Base-by-base conservation (phyloP, 2,113 vertebrate genomes). In the Cygnus atratus region DNA sequence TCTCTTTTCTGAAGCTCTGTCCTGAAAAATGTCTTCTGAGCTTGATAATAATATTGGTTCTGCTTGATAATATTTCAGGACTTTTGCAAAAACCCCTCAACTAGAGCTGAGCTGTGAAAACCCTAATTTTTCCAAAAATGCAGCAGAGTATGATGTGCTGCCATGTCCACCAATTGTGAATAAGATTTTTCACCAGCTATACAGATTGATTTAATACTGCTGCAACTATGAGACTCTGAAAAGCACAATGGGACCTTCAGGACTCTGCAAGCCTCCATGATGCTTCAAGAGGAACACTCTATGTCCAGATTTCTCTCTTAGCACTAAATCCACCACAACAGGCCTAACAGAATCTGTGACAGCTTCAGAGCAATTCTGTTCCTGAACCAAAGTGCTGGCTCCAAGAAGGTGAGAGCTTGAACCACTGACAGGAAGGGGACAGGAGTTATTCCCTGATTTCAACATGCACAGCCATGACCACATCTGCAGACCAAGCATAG, bases 121-220 rank as follows among this genome's bases (percentile, higher is more conserved):
- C 25, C 16, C 14, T 10, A 3, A 1, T 24, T 74, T 88, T 79
- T 54, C 33, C 4, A 48, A 33, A 59, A 77, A 67, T 6, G 25
- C 24, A 83, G 80, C 59, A 90, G 41, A 92, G 70, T 29, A 52
- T 11, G 72, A 74, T 50, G 33, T 55, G 70, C 59, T 92, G 65
- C 65, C 50, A 50, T 31, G 71, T 90, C 66, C 87, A 85, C 58
- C 39, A 78, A 90, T 66, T 68, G 66, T 29, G 44, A 79, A 85
- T 39, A 57, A 3, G 82, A 72, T 41, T 93, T 87, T 93, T 95
- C 84, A 91, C 13, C 84, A 95, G 91, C 73, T 88, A 11, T 33
- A 91, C 15, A 39, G 48, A 75, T 72, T 93, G 84, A 84, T 95
- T 90, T 54, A 72, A 61, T 19, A 48, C 58, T 91, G 89, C 68